Evolutionary conservation across 2,797 vertebrate species (phyloP), one percentile per base, ranked within the genome.

Genomic region (Huso huso): DNA sequence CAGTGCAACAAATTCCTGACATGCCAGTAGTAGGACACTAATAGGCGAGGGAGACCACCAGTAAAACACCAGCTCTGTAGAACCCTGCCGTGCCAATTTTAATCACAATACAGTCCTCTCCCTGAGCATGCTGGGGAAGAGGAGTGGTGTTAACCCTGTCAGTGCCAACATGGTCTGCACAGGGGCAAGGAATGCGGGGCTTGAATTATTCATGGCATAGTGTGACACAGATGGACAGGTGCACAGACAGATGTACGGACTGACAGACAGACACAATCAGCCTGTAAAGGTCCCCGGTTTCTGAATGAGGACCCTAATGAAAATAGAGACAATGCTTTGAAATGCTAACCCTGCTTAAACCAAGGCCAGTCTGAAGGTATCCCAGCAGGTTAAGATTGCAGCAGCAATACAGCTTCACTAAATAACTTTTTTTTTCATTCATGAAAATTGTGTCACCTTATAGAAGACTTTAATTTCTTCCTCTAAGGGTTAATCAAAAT

Each of bases 1-100:
- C 86, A 85, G 70, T 18, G 72, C 76, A 81, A 77, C 77, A 78
- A 65, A 68, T 73, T 76, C 81, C 72, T 91, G 89, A 90, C 88
- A 91, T 87, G 89, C 87, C 84, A 86, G 87, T 78, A 83, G 84
- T 87, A 80, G 86, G 89, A 89, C 87, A 88, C 87, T 88, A 87
- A 87, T 86, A 85, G 83, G 82, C 82, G 77, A 81, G 76, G 68
- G 82, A 90, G 87, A 90, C 90, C 81, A 80, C 86, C 86, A 81
- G 88, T 88, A 85, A 81, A 83, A 84, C 83, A 88, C 81, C 86
- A 86, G 85, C 77, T 78, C 84, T 74, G 76, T 78, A 73, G 77
- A 78, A 75, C 85, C 86, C 85, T 71, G 77, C 80, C 78, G 85
- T 87, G 87, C 86, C 86, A 85, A 81, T 76, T 82, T 79, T 79